Evolutionary conservation across 2,797 vertebrate species (phyloP).

Genomic region (Eidolon dupreanum): DNA sequence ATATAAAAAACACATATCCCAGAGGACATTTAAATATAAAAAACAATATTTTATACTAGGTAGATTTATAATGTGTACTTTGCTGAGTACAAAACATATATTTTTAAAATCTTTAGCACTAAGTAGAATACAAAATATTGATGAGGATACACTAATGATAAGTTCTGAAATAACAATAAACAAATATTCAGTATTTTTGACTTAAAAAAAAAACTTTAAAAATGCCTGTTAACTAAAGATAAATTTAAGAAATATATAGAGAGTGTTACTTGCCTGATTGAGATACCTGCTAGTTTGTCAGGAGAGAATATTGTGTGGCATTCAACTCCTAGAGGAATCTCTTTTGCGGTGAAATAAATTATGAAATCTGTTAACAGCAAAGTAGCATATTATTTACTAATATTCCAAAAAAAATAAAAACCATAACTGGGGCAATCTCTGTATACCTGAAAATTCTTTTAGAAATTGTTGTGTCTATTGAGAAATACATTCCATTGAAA

Average conservation of each 20-base stretch:
- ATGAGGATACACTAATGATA: not conserved
- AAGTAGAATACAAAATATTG: not conserved
- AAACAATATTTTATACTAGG: not conserved
- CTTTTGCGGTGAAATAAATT: not conserved
- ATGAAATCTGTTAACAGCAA: not conserved
- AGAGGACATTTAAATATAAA: not conserved
- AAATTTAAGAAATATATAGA: not conserved
- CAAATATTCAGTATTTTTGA: not conserved
- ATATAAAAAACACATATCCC: not conserved
- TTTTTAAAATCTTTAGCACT: conserved; percentile 11
- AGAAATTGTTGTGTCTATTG: not conserved
- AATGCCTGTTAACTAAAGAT: not conserved
- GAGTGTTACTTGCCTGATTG: not conserved
- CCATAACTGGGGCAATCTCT: not conserved
- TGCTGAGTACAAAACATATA: not conserved
- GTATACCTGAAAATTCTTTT: not conserved
- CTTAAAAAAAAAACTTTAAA: not conserved
- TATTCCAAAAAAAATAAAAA: not conserved
- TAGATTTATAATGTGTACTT: not conserved
- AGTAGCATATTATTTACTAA: not conserved
- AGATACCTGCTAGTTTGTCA: not conserved
- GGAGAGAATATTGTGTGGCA: not conserved
- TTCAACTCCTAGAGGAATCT: not conserved
- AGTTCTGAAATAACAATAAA: not conserved
- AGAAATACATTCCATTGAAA: not conserved